Evolutionary conservation across 2,888 invertebrate species (phyloP), one percentile per base, ranked within the genome.

Genomic region (Cinara cedri): DNA sequence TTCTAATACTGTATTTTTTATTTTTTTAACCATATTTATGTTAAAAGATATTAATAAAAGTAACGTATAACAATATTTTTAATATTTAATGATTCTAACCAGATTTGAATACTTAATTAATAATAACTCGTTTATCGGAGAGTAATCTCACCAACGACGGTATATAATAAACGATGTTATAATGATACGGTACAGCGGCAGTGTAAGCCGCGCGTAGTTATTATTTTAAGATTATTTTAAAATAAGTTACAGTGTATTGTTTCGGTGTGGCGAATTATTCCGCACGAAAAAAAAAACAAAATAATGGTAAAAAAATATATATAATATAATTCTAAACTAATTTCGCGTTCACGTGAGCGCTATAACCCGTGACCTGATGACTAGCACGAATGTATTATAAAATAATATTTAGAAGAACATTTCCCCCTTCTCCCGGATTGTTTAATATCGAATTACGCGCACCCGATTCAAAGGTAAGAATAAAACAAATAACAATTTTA

Each of bases 151-250:
- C 6, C 14, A 16, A 26, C 49, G n/a, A 49, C 1, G 10, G 24
- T n/a, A n/a, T n/a, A n/a, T n/a, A 9, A 26, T 60, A 60, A 26
- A 60, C 9, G 10, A 51, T n/a, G 26, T 68, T 70, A 54, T 54
- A 54, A 70, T 34, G 21, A 34, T 34, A 21, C 16, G 21, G 21
- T 10, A 10, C 16, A 21, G 8, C 26, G 26, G 11, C 0, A 3
- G 13, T 19, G 3, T n/a, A n/a, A n/a, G 10, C 19, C 42, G 21
- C 34, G 19, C 54, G 14, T 34, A 13, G 44, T 71, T 55, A 24
- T 63, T 66, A 16, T 71, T 71, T 57, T 4, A 19, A 71, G 21
- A 57, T 71, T 57, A 57, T n/a, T n/a, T n/a, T n/a, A 11, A 57
- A 71, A 21, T 44, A 11, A 55, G 11, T 71, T 21, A n/a, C n/a